Base-by-base conservation (phyloP, 2,113 vertebrate species). In the Oryzias woworae region DNA sequence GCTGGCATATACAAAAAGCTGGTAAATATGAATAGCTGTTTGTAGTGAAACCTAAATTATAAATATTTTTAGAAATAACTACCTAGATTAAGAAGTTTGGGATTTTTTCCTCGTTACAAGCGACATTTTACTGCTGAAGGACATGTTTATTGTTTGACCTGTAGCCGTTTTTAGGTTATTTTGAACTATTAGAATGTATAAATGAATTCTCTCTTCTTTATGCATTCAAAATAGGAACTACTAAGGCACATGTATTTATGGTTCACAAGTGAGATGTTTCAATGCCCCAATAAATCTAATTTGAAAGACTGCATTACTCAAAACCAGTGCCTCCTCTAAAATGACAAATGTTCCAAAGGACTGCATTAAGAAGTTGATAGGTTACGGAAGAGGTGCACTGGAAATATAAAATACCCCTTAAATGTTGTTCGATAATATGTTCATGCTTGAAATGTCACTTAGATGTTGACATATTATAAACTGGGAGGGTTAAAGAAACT, bases 391-490 rank as follows among this genome's bases (percentile, higher is more conserved):
- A 62, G 23, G 53, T 66, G 48, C 64, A 20, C 54, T 64, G 41
- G 43, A 7, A 53, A 62, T 28, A 51, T 77, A 59, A 66, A 73
- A 62, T 17, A 26, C 12, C 23, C 20, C 18, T 56, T 62, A 52
- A 55, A 22, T 53, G 24, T 45, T n/a, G 52, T 22, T 67, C 48
- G 13, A 68, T 62, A 67, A 67, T 66, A 58, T 51, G 10, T 68
- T 56, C 26, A 56, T 50, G 26, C 22, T 71, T 48, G 43, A 73
- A 73, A 69, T 65, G 43, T 67, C 18, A 28, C 15, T 70, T 48
- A 52, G 41, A 22, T 57, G 64, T 54, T 72, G 48, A 80, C 56
- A 66, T 67, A 64, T 75, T 57, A 20, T 20, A 41, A 75, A 69
- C 45, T 59, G 15, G 53, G 51, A 57, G 22, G 47, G 53, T 52